Base-by-base conservation (phyloP, 2,888 invertebrate genomes). In the Tinea pellionella region DNA sequence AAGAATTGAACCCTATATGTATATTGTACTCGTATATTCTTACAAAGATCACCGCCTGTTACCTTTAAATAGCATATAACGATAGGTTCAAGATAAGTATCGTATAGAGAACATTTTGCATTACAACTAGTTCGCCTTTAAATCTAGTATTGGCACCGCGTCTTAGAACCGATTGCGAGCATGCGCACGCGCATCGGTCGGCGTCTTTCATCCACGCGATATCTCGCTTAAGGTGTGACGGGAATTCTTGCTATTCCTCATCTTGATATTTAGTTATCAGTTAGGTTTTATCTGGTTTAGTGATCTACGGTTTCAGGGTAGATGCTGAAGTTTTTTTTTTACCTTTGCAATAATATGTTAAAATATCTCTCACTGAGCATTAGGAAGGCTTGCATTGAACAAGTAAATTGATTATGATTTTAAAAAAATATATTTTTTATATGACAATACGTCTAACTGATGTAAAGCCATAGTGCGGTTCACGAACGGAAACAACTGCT, bases 221-320 rank as follows among this genome's bases (percentile, higher is more conserved):
- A 55, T 29, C 55, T 55, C 55, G 55, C 55, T 29, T 11, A 47
- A 47, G 32, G 57, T 32, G 57, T 32, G 57, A 57, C 32, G 29
- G 57, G 57, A 57, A 57, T 57, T 24, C 16, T 9, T 57, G 57
- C 57, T 57, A 57, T 57, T 57, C 15, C 32, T 19, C 15, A 57
- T 55, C 55, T 55, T 57, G 57, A 57, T 57, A 29, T 30, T 57
- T 57, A 57, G 57, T 32, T 57, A 32, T 57, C 57, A 32, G 30
- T 11, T 32, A 15, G 47, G 8, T 4, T 42, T 42, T 42, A 42
- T 42, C 42, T 9, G 9, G 16, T 47, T 47, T 47, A 47, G 15
- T 1, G 47, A 47, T 47, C 47, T 47, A 47, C 13, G 12, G 24
- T 24, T 6, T 24, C 24, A 24, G 24, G 24, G 24, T 24, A 24